phyloP scores from a whole-genome alignment of 2,888 invertebrate genomes.

The Conchocele bisecta region DNA sequence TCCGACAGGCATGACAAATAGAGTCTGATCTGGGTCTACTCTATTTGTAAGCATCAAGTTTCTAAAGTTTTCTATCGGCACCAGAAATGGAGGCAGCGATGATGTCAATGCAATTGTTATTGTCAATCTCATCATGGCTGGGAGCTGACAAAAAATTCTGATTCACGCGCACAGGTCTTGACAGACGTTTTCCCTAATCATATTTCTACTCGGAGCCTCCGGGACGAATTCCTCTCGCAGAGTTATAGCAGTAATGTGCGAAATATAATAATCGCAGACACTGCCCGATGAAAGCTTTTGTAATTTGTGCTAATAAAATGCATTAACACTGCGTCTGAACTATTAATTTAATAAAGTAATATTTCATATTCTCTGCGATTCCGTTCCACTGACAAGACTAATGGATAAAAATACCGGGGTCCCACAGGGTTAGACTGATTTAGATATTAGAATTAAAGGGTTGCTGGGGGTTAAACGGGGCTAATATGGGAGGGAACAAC shows the following conservation, averaged over 20 bases:
- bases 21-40: too few relatives aligned
- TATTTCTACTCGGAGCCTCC: constrained; percentile 16
- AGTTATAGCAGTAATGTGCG: constrained; percentile 37
- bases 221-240: background rate
- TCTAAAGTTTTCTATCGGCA: too few relatives aligned
- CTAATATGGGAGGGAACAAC: constrained; percentile 60
- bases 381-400: constrained; percentile 16
- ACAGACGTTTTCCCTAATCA: constrained; percentile 47
- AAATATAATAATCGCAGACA: constrained; percentile 52
- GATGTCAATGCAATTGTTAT: constrained; percentile 59
- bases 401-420: constrained; percentile 43
- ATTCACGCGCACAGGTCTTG: constrained; percentile 36
- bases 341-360: constrained; percentile 57
- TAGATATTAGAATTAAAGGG: constrained; percentile 50
- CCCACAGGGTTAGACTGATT: constrained; percentile 55
- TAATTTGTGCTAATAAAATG: constrained; percentile 62
- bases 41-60: too few relatives aligned
- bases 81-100: constrained; percentile 48
- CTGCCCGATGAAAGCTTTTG: constrained; percentile 58
- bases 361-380: constrained; percentile 51
- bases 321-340: constrained; percentile 49
- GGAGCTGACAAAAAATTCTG: constrained; percentile 39
- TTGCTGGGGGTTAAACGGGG: constrained; percentile 59
- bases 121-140: constrained; percentile 57
- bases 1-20: too few relatives aligned